Base-by-base conservation (phyloP, 2,888 invertebrate genomes). In the Elmis aenea region DNA sequence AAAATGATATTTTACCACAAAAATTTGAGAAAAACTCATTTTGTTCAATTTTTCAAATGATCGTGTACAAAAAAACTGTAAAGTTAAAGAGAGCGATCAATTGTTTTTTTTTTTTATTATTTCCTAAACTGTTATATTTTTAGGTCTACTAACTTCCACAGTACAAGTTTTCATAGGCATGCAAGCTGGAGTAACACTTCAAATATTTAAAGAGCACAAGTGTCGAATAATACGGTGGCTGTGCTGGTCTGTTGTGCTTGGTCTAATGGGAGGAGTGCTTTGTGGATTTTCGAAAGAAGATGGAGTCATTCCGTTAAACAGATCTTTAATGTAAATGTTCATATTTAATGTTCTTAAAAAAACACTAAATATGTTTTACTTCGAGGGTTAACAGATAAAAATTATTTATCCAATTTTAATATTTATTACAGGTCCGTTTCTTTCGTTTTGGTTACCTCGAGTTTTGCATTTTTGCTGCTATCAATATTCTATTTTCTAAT, bases 301-400 rank as follows among this genome's bases (percentile, higher is more conserved):
- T 26, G 90, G 90, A 3, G 71, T 81, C 31, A 82, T 95, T 52
- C 95, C 95, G 1, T 73, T 95, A 22, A 95, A 94, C 62, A 95
- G 95, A n/a, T n/a, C n/a, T n/a, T n/a, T n/a, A n/a, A n/a, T n/a
- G n/a, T n/a, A n/a, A n/a, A n/a, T n/a, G n/a, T n/a, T n/a, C n/a
- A n/a, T n/a, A n/a, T n/a, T n/a, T n/a, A n/a, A n/a, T n/a, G n/a
- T n/a, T n/a, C n/a, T n/a, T n/a, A n/a, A n/a, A n/a, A n/a, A n/a
- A n/a, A n/a, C n/a, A n/a, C n/a, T n/a, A n/a, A n/a, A n/a, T n/a
- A n/a, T n/a, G n/a, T n/a, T n/a, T n/a, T n/a, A n/a, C n/a, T n/a
- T n/a, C 8, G 8, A 18, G 8, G 8, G 5, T 18, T 5, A 18
- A 18, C 8, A 18, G 8, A 6, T 18, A 18, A n/a, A n/a, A n/a